These are phyloP conservation scores for Leucophenga maculata DNA, from an alignment of 2,888 invertebrate genomes.

Conservation along the genomic window DNA sequence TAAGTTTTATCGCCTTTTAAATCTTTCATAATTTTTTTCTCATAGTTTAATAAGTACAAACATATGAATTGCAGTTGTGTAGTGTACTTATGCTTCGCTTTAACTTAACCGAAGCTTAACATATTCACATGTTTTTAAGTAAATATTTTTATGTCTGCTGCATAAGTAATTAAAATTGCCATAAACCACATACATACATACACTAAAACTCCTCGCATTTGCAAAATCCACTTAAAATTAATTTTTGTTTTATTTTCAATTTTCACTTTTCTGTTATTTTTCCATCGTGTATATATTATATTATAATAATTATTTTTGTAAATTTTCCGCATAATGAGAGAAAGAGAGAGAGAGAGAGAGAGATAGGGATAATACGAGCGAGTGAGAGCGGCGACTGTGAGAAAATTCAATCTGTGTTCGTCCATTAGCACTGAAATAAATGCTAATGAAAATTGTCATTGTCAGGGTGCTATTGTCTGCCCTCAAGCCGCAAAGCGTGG, in stretches of 20 bases:
- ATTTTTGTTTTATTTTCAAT: conserved; percentile 42
- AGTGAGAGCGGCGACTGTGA: neutral
- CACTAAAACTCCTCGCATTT: neutral
- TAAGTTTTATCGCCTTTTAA: too few species aligned
- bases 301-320: neutral
- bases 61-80: too few species aligned
- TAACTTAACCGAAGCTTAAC: neutral
- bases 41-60: too few species aligned
- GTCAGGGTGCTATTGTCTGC: neutral
- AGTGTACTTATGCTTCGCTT: too few species aligned
- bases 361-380: neutral
- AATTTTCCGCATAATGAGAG: neutral
- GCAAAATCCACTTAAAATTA: conserved; percentile 42
- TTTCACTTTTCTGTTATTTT: conserved; percentile 29
- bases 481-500: too few species aligned
- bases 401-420: conserved; percentile 12
- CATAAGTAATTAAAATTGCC: conserved; percentile 9
- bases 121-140: neutral
- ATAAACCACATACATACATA: neutral
- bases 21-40: too few species aligned
- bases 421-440: conserved; percentile 13
- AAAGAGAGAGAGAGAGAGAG: neutral
- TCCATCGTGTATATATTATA: neutral
- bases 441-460: neutral
- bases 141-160: neutral